Evolutionary conservation across 2,888 invertebrate species (phyloP).

Genomic region (Cephus nigrinus): DNA sequence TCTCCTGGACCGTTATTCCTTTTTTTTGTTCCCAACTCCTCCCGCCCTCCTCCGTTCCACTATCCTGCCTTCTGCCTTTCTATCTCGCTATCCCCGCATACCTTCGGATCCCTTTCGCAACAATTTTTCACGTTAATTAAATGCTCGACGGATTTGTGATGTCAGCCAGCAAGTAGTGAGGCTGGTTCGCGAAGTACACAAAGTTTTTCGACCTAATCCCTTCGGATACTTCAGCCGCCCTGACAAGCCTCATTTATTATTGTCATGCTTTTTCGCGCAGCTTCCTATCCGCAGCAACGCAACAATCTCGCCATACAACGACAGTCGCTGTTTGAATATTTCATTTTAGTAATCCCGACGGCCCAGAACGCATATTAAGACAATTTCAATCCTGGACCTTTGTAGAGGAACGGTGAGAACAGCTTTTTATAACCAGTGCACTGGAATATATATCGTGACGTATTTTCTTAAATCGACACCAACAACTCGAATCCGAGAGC

Average conservation of each 20-base stretch:
- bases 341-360: not conserved
- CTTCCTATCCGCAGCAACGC: slow-evolving; percentile 27
- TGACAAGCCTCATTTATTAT: slow-evolving; percentile 44
- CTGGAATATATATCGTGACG: too few relatives aligned
- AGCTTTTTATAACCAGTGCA: not conserved
- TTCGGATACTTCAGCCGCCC: not conserved
- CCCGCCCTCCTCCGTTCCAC: not conserved
- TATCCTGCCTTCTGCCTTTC: not conserved
- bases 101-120: not conserved
- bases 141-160: slow-evolving; percentile 4
- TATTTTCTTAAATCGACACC: too few relatives aligned
- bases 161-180: not conserved
- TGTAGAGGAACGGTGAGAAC: not conserved
- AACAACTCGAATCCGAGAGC: too few relatives aligned
- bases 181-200: not conserved
- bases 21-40: not conserved
- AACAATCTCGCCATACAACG: not conserved
- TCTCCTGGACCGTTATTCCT: not conserved
- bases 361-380: not conserved
- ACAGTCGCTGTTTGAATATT: not conserved
- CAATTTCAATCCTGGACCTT: not conserved
- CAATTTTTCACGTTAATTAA: slow-evolving; percentile 11
- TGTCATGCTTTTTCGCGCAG: slow-evolving; percentile 38
- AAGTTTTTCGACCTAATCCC: slow-evolving; percentile 5
- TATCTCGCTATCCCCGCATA: not conserved